Evolutionary conservation across 2,797 vertebrate species (phyloP), one percentile per base, ranked within the genome.

Genomic region (Alectoris magna): DNA sequence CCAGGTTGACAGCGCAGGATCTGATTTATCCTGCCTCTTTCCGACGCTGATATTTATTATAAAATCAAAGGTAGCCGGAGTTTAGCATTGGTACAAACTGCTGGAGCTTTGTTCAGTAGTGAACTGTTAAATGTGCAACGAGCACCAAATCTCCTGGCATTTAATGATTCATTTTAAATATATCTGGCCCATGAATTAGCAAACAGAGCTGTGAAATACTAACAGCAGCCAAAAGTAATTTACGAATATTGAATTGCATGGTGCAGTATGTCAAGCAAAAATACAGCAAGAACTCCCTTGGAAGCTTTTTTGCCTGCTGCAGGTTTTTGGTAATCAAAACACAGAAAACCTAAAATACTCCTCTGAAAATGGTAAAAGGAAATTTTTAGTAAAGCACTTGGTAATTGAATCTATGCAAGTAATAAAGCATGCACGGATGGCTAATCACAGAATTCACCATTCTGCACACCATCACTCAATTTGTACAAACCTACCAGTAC

Each of bases 211-310:
- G 77, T 75, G 88, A 92, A 96, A 94, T 89, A 82, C 63, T 90
- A 94, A 87, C 60, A 91, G 93, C 75, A 87, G 74, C 77, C 87
- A 84, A 84, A 95, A 86, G 55, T 91, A 84, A 95, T 94, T 94
- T 91, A 94, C 87, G 69, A 95, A 89, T 90, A 91, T 73, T 89
- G 84, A 94, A 84, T 80, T 80, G 60, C n/a, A 31, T 60, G 43
- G 31, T 74, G 53, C 48, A 76, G 39, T 58, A 73, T 86, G 63
- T 76, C 71, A 88, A 88, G 60, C 31, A 29, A 87, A 94, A 96
- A 93, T 66, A 76, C 34, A 76, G 70, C 13, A 22, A 75, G 68
- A 86, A 46, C 49, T 84, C 63, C 63, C 38, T 91, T 88, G 62
- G 90, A 95, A 91, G 84, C 76, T 59, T 58, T 84, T 77, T 77